Evolutionary conservation across 2,888 invertebrate genomes (phyloP).

Genomic region (Litoditis marina): DNA sequence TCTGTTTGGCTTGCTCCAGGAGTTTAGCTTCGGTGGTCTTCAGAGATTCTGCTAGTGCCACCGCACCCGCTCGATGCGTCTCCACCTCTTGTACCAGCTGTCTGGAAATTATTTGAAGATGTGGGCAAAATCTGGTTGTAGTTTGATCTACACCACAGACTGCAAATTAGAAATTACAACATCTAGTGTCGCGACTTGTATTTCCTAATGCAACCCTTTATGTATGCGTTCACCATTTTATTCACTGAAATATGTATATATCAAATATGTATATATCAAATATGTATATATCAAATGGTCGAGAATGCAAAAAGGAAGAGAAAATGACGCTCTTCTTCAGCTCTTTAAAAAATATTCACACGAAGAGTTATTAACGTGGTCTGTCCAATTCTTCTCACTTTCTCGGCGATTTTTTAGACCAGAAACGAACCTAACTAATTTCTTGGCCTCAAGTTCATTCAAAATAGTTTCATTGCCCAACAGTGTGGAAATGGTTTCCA

Average conservation of each 20-base stretch:
- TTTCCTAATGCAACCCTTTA: no score
- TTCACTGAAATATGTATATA: no score
- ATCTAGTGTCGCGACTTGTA: no score
- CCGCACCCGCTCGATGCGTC: constrained; percentile 21
- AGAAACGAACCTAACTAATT: constrained; percentile 13
- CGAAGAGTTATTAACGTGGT: neutral
- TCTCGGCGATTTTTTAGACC: neutral
- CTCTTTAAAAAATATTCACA: neutral
- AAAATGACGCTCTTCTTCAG: constrained; percentile 1
- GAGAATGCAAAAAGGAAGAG: no score
- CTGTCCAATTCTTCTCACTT: neutral
- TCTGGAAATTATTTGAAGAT: neutral
- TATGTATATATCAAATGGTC: no score
- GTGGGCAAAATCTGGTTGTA: neutral
- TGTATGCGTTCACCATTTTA: no score
- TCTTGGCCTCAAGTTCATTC: constrained; percentile 28
- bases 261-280: no score
- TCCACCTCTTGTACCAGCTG: constrained; percentile 26
- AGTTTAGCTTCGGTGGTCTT: constrained; percentile 24
- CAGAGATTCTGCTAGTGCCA: constrained; percentile 24
- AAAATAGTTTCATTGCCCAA: constrained; percentile 25
- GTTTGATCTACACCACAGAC: neutral
- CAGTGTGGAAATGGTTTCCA: constrained; percentile 30
- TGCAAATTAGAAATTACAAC: no score
- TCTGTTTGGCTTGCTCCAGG: constrained; percentile 37